Evolutionary conservation across 2,888 invertebrate genomes (phyloP).

Genomic region (Plebejus anna): DNA sequence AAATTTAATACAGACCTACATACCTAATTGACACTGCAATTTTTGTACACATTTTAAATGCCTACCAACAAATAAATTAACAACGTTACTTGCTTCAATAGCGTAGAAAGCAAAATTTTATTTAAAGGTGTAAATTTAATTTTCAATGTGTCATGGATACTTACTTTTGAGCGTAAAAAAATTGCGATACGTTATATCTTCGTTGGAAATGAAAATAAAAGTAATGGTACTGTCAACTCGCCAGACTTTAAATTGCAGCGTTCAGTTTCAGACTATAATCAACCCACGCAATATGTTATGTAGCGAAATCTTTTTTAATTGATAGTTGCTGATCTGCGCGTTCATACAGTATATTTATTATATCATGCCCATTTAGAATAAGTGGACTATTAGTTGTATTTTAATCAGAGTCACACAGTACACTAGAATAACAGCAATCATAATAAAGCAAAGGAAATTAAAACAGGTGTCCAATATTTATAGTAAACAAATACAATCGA

Average conservation of each 20-base stretch:
- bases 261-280: constrained; percentile 24
- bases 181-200: neutral
- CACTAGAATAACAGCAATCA: neutral
- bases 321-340: neutral
- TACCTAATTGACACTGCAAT: neutral
- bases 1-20: neutral
- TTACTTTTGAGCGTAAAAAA: constrained; percentile 3
- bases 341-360: neutral
- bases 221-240: constrained; percentile 24
- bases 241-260: constrained; percentile 22
- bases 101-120: neutral
- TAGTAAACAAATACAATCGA: too few relatives aligned
- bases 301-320: constrained; percentile 5
- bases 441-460: too few relatives aligned
- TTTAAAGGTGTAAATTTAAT: constrained; percentile 9
- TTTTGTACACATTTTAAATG: neutral
- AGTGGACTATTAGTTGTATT: neutral
- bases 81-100: too few relatives aligned
- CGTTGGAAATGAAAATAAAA: constrained; percentile 28
- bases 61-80: neutral
- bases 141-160: constrained; percentile 21
- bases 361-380: neutral
- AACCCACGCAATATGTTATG: neutral
- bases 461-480: too few relatives aligned
- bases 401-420: neutral